Evolutionary conservation across 2,113 vertebrate genomes (phyloP), one percentile per base, ranked within the genome.

Genomic region (Corapipo altera): DNA sequence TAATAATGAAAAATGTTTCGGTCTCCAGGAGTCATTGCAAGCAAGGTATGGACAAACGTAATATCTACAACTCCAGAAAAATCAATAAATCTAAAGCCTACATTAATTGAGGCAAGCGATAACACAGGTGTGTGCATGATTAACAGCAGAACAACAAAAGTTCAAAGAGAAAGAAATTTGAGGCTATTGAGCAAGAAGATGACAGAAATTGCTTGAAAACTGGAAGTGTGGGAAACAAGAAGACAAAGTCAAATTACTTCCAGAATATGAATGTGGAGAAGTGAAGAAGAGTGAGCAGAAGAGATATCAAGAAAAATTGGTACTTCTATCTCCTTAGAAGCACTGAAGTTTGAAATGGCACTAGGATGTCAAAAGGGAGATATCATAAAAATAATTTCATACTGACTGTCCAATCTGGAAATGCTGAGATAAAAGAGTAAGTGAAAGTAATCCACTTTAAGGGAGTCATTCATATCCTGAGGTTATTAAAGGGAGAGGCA

Each of bases 321-420:
- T 61, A 35, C 4, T 66, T 75, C 20, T 27, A 11, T 26, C 5
- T 83, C 32, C 33, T 55, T 33, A 75, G 37, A 79, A 66, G 22
- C 15, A 13, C 0, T 41, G 39, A 62, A 32, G 33, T 82, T 37
- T 5, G 1, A 78, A 82, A 32, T 76, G 30, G 7, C 28, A 74
- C 23, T 82, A 41, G 22, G 75, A 65, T 27, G 32, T 83, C 44
- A 33, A 69, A 51, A 11, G 32, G 5, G 11, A 22, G 7, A 37
- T 44, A 76, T 11, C 43, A 67, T 14, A 85, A 78, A 81, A 89
- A 43, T 28, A 30, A 23, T 9, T 67, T 76, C 33, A 72, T 26
- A n/a, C 4, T 70, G 16, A 58, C 20, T 19, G 4, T 62, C 16
- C 0, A 0, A 27, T 21, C 23, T 81, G 39, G 22, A 89, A 85